A percentile compares a stretch with the other conserved stretches of the same genome.
Evolutionary conservation across 1,140 invertebrate species (phyloP).

Genomic region (Andricus grossulariae): DNA sequence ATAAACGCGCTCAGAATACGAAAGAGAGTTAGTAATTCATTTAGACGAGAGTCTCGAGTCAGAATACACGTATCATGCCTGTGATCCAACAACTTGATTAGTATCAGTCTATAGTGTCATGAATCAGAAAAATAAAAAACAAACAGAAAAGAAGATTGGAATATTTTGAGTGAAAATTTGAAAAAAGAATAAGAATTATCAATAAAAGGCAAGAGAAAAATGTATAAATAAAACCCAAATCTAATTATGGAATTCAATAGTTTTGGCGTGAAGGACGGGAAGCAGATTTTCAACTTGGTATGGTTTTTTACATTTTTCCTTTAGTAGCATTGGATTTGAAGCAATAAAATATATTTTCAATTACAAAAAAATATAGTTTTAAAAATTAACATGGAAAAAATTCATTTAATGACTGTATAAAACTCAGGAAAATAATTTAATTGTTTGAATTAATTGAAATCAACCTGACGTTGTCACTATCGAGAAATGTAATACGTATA

Average conservation of each 20-base stretch:
- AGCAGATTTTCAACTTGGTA: neutral
- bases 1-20: neutral
- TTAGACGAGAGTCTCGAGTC: neutral
- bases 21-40: neutral
- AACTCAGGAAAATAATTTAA: no score
- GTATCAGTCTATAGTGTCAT: neutral
- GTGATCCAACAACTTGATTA: neutral
- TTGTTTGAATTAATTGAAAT: no score
- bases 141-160: neutral
- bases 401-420: no score
- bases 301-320: neutral
- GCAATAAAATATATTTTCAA: no score
- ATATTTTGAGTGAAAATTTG: neutral
- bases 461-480: no score
- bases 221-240: neutral
- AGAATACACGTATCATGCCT: neutral
- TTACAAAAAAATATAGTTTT: no score
- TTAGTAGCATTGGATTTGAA: no score
- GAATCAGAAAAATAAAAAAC: no score
- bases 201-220: neutral
- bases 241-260: neutral
- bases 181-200: no score
- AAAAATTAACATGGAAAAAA: no score
- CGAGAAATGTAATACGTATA: no score
- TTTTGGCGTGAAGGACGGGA: neutral